Percentiles rank a stretch among this genome's conserved stretches.
These are phyloP conservation scores for Escarpia spicata DNA, from an alignment of 2,888 invertebrate genomes.

Conservation along the genomic window DNA sequence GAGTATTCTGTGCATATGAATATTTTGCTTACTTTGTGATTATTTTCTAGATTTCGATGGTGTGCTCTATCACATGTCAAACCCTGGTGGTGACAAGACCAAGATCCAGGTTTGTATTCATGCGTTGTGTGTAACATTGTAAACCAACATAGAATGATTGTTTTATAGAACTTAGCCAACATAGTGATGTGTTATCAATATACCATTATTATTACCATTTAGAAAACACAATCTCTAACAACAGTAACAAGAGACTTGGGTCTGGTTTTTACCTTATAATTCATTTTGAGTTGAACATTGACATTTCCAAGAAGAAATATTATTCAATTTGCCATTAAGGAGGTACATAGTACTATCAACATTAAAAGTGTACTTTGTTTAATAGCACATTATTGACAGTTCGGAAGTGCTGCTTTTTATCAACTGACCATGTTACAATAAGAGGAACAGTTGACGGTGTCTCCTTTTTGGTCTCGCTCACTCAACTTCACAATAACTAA, in stretches of 20 bases:
- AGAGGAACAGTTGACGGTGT: too few relatives aligned
- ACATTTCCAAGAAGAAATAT: too few relatives aligned
- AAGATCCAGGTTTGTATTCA: conserved; percentile 88
- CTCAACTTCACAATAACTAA: too few relatives aligned
- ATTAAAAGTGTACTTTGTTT: neutral
- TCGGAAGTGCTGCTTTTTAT: neutral
- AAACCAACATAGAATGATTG: neutral
- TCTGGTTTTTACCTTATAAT: too few relatives aligned
- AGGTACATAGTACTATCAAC: neutral
- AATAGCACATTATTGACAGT: neutral
- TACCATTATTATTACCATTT: too few relatives aligned
- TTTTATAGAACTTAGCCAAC: neutral
- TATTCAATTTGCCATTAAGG: too few relatives aligned
- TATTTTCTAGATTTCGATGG: conserved; percentile 88
- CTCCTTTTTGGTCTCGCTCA: too few relatives aligned
- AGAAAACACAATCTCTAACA: too few relatives aligned
- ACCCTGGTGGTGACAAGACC: conserved; percentile 93
- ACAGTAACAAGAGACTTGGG: too few relatives aligned
- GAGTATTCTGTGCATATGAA: neutral
- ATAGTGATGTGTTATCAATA: too few relatives aligned
- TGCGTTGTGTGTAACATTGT: neutral
- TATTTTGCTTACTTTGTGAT: conserved; percentile 10
- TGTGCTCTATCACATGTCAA: conserved; percentile 97
- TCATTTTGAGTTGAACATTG: too few relatives aligned
- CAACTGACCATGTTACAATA: too few relatives aligned